phyloP scores from a whole-genome alignment of 2,113 vertebrate genomes.

The Pica pica region DNA sequence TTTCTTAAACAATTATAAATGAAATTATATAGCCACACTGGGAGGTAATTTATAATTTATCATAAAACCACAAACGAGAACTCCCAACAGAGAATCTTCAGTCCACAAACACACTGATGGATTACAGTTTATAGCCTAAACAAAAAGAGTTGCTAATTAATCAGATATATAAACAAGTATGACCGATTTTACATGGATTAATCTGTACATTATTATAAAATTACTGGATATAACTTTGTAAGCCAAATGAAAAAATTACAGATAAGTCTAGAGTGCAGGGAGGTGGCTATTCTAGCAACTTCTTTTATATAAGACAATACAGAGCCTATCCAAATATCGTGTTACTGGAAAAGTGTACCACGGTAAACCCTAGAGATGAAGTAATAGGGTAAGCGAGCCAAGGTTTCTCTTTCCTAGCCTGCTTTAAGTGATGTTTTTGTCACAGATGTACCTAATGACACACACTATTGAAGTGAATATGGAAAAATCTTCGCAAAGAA shows the following conservation, averaged over 20 bases:
- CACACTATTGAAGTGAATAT: conserved; percentile 44
- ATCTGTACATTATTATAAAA: neutral
- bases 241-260: neutral
- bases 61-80: neutral
- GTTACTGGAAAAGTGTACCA: conserved; percentile 36
- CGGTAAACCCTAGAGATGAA: conserved; percentile 24
- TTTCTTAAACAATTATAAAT: neutral
- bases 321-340: neutral
- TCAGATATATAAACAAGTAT: neutral
- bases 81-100: neutral
- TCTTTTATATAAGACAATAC: neutral
- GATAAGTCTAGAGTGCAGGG: neutral
- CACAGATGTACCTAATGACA: conserved; percentile 68
- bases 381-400: conserved; percentile 12
- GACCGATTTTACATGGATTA: neutral
- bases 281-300: neutral
- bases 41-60: neutral
- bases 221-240: neutral
- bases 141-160: neutral
- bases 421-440: conserved; percentile 40
- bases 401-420: conserved; percentile 17
- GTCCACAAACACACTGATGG: neutral
- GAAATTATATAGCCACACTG: neutral
- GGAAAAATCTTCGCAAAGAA: conserved; percentile 65
- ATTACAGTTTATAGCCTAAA: neutral